Conservation (phyloP, 2,113 vertebrate genomes). For the Murina feae region DNA sequence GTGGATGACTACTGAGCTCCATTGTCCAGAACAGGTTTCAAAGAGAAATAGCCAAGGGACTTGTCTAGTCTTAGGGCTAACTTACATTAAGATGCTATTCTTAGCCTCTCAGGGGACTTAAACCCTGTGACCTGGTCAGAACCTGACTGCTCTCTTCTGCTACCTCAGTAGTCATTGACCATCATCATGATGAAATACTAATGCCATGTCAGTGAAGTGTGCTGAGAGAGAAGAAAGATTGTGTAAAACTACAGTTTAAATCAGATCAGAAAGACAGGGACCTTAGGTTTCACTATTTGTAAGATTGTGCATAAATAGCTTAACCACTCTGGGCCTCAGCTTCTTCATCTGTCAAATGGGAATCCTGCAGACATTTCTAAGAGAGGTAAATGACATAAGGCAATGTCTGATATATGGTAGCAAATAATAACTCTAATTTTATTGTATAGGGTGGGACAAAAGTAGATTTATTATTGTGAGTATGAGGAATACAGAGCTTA, state of each 20-base stretch:
- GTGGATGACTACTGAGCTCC: not conserved
- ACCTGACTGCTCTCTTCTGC: not conserved
- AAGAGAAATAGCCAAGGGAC: not conserved
- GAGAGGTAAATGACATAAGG: not conserved
- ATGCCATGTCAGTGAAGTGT: not conserved
- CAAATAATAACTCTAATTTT: not conserved
- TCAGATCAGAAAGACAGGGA: not conserved
- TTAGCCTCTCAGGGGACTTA: not conserved
- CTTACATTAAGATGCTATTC: not conserved
- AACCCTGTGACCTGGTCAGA: not conserved
- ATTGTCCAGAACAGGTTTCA: not conserved
- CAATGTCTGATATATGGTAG: not conserved
- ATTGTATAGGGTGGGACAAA: not conserved
- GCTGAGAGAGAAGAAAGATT: not conserved
- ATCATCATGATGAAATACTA: not conserved
- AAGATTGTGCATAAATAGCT: not conserved
- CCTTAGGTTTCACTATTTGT: not conserved
- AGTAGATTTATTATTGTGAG: too few relatives aligned
- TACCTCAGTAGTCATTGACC: not conserved
- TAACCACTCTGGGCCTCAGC: not conserved
- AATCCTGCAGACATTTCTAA: not conserved
- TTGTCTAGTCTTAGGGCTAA: not conserved
- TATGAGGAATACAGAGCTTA: too few relatives aligned
- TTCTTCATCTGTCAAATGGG: not conserved
- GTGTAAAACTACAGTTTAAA: not conserved